Evolutionary conservation across 2,113 vertebrate genomes (phyloP), one percentile per base, ranked within the genome.

Genomic region (Brevimyrus niger): DNA sequence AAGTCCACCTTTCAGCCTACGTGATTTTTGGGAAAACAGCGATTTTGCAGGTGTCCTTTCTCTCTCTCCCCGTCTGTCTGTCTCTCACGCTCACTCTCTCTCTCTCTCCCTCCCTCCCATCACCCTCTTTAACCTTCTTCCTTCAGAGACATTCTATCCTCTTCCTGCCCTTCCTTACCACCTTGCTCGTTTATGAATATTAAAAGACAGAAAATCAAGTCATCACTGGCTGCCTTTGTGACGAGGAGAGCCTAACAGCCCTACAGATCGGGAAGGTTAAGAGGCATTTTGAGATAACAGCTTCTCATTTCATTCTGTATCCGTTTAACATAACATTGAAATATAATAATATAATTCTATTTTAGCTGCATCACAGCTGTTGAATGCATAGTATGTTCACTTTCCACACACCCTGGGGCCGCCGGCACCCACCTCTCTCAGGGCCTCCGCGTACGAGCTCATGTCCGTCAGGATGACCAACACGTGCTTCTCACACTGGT

Each of bases 401-500:
- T 31, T 31, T 31, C 27, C 61, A 65, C 61, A 65, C 10, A 2
- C 5, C 35, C 69, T 38, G 4, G 31, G 17, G n/a, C 69, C 9
- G 2, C 5, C 35, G 19, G 35, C 35, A 21, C 19, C 19, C 93
- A 96, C 96, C 95, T 97, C 96, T 96, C 96, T 93, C 90, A 97
- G 93, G 91, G 96, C 96, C 90, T 97, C 96, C 1, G 96, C 96
- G 3, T 97, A 97, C 61, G 96, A 96, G 92, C 96, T 97, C 96
- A 97, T 97, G 92, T 97, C 96, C 0, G 96, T 97, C 88, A 97
- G 94, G 91, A 97, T 97, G 93, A 97, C 96, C 92, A 97, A 91
- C 50, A 97, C 96, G 15, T 97, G 96, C 89, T 97, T 97, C 94
- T 97, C 96, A 91, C 96, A 97, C 94, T 97, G 96, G 92, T 97